Percentiles rank a stretch among this genome's conserved stretches.
These are phyloP conservation scores for Sebastes paucispinis DNA, from an alignment of 2,797 vertebrate genomes.

Conservation along the genomic window DNA sequence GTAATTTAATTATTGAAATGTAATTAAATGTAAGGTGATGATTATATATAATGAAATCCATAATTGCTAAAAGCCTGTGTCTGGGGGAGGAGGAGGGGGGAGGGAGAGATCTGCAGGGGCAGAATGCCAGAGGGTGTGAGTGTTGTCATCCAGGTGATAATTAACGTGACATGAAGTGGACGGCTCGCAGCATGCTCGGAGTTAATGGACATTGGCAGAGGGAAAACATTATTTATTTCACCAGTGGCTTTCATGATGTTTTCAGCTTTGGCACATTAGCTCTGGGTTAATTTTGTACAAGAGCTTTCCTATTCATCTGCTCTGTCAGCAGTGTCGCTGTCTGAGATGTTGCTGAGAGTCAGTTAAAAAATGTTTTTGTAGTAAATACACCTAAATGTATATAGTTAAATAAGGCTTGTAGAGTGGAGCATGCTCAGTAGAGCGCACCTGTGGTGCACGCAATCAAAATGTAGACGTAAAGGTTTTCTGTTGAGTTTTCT, in stretches of 20 bases:
- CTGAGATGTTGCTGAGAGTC: neutral
- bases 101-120: neutral
- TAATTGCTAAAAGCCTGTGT: neutral
- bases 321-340: neutral
- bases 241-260: neutral
- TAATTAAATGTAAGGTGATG: neutral
- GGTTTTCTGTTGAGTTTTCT: neutral
- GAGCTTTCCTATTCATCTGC: neutral
- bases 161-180: constrained; percentile 15
- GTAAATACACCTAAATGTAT: neutral
- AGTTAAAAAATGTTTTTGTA: neutral
- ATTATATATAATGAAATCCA: neutral
- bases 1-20: neutral
- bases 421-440: neutral
- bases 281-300: constrained; percentile 7
- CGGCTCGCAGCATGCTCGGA: neutral
- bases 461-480: neutral
- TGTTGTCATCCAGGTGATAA: constrained; percentile 25
- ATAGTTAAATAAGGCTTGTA: neutral
- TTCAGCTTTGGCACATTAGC: neutral
- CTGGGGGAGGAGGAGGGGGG: neutral
- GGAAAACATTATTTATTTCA: constrained; percentile 21
- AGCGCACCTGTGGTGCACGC: neutral
- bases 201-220: constrained; percentile 22
- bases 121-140: neutral